These are phyloP conservation scores for Corythornis leucogaster DNA, from an alignment of 2,797 vertebrate species.

Conservation along the genomic window DNA sequence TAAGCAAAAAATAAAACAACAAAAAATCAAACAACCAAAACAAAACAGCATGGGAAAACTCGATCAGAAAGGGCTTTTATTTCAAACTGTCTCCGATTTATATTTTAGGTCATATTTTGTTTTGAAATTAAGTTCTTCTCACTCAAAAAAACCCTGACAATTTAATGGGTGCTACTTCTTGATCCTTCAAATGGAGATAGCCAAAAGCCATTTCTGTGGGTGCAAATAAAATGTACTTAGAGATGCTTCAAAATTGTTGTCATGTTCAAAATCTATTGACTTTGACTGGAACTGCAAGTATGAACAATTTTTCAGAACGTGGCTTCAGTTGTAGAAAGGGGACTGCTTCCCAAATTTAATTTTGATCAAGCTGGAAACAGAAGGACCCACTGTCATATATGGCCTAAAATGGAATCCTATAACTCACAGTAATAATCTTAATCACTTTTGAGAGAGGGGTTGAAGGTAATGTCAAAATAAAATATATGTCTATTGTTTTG, in stretches of 20 bases:
- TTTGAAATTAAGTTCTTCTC: neutral
- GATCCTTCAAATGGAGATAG: neutral
- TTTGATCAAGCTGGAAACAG: neutral
- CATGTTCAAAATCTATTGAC: neutral
- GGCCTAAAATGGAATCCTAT: neutral
- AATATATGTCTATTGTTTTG: neutral
- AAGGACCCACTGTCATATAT: neutral
- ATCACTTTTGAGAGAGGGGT: neutral
- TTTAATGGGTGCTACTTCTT: neutral
- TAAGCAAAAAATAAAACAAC: neutral
- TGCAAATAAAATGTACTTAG: neutral
- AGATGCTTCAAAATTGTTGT: neutral
- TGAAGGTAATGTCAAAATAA: neutral
- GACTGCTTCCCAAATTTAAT: neutral
- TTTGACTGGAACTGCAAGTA: neutral
- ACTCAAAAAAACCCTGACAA: neutral
- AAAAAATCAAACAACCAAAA: too few relatives aligned
- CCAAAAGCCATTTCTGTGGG: neutral
- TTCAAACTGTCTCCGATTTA: neutral
- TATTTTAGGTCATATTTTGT: neutral
- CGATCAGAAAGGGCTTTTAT: neutral
- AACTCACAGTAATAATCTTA: neutral
- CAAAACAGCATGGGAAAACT: neutral
- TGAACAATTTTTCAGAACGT: neutral
- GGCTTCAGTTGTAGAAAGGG: neutral